Base-by-base conservation (phyloP, 1,140 invertebrate species). In the Trypoxylus dichotomus region DNA sequence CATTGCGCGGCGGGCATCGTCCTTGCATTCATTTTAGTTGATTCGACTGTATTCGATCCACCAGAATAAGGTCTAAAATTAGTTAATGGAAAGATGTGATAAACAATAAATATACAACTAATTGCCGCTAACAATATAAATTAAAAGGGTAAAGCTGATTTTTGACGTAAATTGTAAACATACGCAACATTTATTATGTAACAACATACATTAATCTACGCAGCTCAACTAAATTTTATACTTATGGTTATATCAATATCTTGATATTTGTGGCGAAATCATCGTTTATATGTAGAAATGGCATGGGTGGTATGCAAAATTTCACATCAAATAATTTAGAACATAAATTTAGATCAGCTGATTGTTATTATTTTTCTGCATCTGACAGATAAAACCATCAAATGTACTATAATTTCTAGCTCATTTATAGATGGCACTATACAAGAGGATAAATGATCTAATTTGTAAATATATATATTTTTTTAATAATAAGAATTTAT, bases 1-100 rank as follows among this genome's bases (percentile, higher is more conserved):
- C 87, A 87, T 19, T 89, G 87, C 15, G 86, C 87, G 80, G 88
- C 84, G 24, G 88, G 86, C 85, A 89, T 88, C 77, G 85, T 87
- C 76, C 84, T 82, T 25, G 83, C 80, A 68, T 85, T 78, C 76
- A 83, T 81, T 75, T 82, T 83, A 19, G 83, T 75, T 68, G 81
- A 82, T 37, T 82, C 84, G n/a, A 80, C 60, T 19, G 77, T 47
- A 25, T 78, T 83, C 77, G 87, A 80, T 77, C 83, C 83, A 54
- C 78, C 79, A 3, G 84, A 79, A 68, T 73, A 58, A 11, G n/a
- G 19, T 27, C 63, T 73, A 37, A 73, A 73, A 71, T 15, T 19
- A 11, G 68, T 15, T 15, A 71, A 0, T 71, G 6, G 29, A 71
- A 25, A 27, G 3, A 19, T 25, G 68, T 27, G 24, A 71, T 15